phyloP scores from a whole-genome alignment of 2,888 invertebrate genomes.

The Polyommatus iphigenia region DNA sequence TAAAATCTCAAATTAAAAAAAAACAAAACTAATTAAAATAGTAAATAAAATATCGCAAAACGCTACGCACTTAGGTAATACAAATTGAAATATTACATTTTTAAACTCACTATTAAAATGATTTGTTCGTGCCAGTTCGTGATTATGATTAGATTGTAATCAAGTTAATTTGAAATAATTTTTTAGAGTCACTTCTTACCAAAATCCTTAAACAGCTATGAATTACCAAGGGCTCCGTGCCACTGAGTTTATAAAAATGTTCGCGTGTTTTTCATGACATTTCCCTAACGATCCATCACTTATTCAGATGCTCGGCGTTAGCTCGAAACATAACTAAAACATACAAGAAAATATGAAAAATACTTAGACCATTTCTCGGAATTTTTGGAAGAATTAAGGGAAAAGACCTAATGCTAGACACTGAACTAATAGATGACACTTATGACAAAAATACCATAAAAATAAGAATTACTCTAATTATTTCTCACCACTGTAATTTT shows the following conservation, averaged over 20 bases:
- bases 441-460: too few species aligned
- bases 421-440: too few species aligned
- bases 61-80: background rate
- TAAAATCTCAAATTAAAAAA: too few species aligned
- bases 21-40: too few species aligned
- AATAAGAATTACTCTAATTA: too few species aligned
- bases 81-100: background rate
- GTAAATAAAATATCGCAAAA: background rate
- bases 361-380: background rate
- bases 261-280: background rate
- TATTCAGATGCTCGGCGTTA: background rate
- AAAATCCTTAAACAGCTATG: background rate
- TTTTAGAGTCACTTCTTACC: background rate
- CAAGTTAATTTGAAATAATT: background rate
- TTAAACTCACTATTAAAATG: background rate
- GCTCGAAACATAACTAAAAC: background rate
- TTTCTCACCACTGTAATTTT: too few species aligned
- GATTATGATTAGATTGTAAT: slow-evolving; percentile 1
- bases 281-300: slow-evolving; percentile 15
- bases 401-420: too few species aligned
- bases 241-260: background rate
- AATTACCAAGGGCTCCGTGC: background rate
- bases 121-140: background rate
- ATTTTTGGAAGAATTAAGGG: background rate
- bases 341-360: background rate